These are phyloP conservation scores for Perca flavescens DNA, from an alignment of 2,113 vertebrate genomes.

Conservation along the genomic window DNA sequence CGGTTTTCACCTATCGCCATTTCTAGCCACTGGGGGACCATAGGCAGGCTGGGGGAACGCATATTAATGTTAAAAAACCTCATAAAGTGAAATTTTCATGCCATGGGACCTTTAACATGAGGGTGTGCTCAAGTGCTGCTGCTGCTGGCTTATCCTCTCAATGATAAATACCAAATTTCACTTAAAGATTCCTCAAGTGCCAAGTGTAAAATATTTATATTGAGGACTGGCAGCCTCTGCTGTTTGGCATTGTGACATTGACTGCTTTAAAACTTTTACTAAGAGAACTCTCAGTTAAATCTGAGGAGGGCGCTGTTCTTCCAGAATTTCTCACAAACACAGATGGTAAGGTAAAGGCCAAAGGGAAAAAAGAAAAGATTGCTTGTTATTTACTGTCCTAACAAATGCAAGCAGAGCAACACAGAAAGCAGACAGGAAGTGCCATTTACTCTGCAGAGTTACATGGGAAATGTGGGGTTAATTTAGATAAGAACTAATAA, in stretches of 20 bases:
- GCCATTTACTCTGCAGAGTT: constrained; percentile 3
- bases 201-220: constrained; percentile 13
- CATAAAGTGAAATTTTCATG: no score
- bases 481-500: constrained; percentile 33
- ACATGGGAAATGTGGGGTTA: constrained; percentile 2
- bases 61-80: no score
- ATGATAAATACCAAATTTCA: constrained; percentile 16
- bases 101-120: not conserved
- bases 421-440: constrained; percentile 1
- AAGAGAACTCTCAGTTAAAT: constrained; percentile 3
- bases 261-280: constrained; percentile 15
- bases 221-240: not conserved
- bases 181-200: constrained; percentile 10
- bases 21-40: no score
- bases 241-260: constrained; percentile 15
- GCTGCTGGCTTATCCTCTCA: not conserved
- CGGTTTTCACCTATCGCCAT: no score
- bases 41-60: no score
- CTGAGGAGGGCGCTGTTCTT: constrained; percentile 24
- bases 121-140: not conserved
- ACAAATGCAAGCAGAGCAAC: not conserved
- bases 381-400: not conserved
- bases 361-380: not conserved
- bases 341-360: not conserved
- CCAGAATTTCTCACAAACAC: not conserved